Evolutionary conservation across 2,113 vertebrate genomes (phyloP), one percentile per base, ranked within the genome.

Genomic region (Stercorarius parasiticus): DNA sequence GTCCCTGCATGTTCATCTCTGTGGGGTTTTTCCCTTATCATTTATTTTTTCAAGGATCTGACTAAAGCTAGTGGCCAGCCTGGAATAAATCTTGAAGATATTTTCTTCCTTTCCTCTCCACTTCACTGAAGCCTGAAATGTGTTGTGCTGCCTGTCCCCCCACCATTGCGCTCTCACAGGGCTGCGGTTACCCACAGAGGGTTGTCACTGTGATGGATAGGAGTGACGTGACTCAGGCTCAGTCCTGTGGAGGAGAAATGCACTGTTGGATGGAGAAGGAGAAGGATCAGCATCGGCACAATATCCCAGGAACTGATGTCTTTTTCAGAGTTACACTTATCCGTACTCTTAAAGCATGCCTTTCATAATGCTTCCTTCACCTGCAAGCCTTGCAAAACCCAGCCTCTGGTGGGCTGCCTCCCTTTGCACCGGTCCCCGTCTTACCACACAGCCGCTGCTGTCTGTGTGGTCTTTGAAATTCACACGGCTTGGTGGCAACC

Each of bases 391-490:
- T 78, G 64, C 61, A 87, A 72, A 89, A 32, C 71, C 89, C 40
- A 25, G 73, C 32, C 74, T 72, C 86, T 82, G 81, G 36, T 56
- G 83, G 50, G 49, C 78, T 95, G 94, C 83, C 50, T 89, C 78
- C 82, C 53, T 36, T 6, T 30, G 26, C 93, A 85, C 52, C 17
- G 7, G n/a, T 80, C 74, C 77, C 43, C 59, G 32, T 16, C 53
- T 86, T 77, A 79, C 83, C 82, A 71, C 96, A 95, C 77, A 96
- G 95, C 94, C 50, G 0, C 79, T 80, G 92, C 98, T 96, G 88
- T 94, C 97, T 98, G 98, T 98, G 98, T 98, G 98, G 98, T 98
- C 98, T 81, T 56, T 74, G 88, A 96, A 97, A 97, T 96, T 97
- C 92, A 92, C 97, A 97, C 38, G 62, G 95, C 95, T 96, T 93